Conservation (phyloP, 2,113 vertebrate genomes). For the Megaceryle torquata region DNA sequence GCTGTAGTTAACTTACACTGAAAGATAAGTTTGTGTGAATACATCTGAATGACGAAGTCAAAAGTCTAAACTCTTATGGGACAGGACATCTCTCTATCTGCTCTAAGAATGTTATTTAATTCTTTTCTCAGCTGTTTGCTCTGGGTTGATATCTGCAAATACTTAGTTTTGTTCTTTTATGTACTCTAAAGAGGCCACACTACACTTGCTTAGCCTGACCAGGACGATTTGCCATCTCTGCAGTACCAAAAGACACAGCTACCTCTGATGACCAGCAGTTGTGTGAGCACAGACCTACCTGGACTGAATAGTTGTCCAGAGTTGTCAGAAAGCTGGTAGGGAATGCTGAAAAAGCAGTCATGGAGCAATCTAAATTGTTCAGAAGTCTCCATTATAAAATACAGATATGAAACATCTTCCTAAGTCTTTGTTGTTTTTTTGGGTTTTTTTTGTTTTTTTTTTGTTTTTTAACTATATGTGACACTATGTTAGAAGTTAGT, state of each 20-base stretch:
- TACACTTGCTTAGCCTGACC: neutral
- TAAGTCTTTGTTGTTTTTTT: neutral
- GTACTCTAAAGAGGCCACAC: neutral
- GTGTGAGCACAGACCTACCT: neutral
- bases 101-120: neutral
- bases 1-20: neutral
- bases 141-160: neutral
- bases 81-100: neutral
- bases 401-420: neutral
- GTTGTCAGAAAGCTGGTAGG: neutral
- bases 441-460: neutral
- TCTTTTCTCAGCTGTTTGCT: neutral
- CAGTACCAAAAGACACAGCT: neutral
- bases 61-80: neutral
- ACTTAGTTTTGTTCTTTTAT: neutral
- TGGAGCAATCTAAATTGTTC: neutral
- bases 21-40: neutral
- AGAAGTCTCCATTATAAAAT: neutral
- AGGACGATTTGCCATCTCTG: neutral
- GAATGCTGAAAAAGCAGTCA: rapidly evolving
- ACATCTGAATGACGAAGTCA: neutral
- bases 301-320: neutral
- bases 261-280: neutral
- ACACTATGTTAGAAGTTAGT: neutral
- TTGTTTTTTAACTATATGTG: neutral